Percentiles rank a stretch among this genome's conserved stretches.
Conservation (phyloP, 2,113 vertebrate species). For the Steatornis caripensis region DNA sequence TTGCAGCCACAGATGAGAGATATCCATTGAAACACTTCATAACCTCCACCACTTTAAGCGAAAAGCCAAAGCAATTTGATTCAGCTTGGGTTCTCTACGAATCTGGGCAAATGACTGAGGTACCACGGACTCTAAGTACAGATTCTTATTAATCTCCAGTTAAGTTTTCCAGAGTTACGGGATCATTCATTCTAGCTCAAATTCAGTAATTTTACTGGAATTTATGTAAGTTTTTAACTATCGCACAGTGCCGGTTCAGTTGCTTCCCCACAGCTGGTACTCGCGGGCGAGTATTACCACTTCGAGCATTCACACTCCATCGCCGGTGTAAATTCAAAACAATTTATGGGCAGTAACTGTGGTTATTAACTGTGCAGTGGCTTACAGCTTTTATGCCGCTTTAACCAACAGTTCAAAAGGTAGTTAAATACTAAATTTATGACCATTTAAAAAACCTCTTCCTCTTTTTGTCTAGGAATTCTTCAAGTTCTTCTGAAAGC, state of each 20-base stretch:
- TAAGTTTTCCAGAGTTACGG: not conserved
- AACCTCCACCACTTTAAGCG: not conserved
- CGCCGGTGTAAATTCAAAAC: not conserved
- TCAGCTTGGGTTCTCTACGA: not conserved
- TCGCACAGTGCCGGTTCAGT: not conserved
- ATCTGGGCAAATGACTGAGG: not conserved
- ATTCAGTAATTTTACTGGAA: not conserved
- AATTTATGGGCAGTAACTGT: not conserved
- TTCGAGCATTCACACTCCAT: not conserved
- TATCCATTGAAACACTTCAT: not conserved
- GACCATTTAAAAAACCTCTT: not conserved
- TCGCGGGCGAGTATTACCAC: not conserved
- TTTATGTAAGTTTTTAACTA: not conserved
- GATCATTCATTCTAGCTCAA: not conserved
- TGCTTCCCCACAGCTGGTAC: not conserved
- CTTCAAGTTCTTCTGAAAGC: not conserved
- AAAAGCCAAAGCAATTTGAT: not conserved
- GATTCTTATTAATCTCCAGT: not conserved
- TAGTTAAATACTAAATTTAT: not conserved
- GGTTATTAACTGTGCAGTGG: not conserved
- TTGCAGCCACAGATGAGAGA: not conserved
- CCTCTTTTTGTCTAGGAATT: not conserved
- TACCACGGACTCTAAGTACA: not conserved
- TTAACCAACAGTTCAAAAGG: not conserved
- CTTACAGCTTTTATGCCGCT: not conserved